A percentile compares a stretch with the other conserved stretches of the same genome.
phyloP scores from a whole-genome alignment of 2,888 invertebrate genomes.

The Amiota minor region DNA sequence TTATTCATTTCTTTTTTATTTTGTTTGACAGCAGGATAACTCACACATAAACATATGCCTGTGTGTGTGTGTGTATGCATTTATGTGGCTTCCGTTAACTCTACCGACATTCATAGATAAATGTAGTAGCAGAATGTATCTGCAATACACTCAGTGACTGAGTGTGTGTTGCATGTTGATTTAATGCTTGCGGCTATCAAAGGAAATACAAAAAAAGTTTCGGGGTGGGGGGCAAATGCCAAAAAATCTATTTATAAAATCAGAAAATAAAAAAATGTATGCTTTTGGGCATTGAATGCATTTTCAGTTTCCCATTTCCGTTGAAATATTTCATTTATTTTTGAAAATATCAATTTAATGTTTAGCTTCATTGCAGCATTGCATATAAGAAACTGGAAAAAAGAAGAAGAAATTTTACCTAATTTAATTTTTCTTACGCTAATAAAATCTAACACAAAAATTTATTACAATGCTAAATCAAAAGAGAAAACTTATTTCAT shows the following conservation, averaged over 20 bases:
- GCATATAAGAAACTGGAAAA: too few relatives aligned
- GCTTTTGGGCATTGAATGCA: background rate
- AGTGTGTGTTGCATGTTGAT: conserved; percentile 12
- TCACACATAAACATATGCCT: background rate
- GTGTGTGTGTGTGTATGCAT: background rate
- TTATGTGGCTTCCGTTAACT: conserved; percentile 11
- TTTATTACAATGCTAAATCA: conserved; percentile 47
- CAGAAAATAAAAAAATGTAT: background rate
- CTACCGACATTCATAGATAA: background rate
- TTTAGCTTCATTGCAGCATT: too few relatives aligned
- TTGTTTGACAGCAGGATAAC: background rate
- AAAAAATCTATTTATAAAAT: conserved; percentile 4
- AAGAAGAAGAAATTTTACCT: too few relatives aligned
- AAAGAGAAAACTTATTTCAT: conserved; percentile 41
- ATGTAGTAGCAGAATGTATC: background rate
- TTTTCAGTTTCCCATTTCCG: conserved; percentile 16
- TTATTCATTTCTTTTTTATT: background rate
- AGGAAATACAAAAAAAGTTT: background rate
- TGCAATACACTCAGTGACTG: too few relatives aligned
- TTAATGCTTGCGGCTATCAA: background rate
- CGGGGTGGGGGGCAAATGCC: background rate
- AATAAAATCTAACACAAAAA: conserved; percentile 24
- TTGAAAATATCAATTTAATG: conserved; percentile 1
- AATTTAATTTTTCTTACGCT: background rate
- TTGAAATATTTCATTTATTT: background rate